phyloP scores from a whole-genome alignment of 2,888 invertebrate genomes.

The Corbicula japonica region DNA sequence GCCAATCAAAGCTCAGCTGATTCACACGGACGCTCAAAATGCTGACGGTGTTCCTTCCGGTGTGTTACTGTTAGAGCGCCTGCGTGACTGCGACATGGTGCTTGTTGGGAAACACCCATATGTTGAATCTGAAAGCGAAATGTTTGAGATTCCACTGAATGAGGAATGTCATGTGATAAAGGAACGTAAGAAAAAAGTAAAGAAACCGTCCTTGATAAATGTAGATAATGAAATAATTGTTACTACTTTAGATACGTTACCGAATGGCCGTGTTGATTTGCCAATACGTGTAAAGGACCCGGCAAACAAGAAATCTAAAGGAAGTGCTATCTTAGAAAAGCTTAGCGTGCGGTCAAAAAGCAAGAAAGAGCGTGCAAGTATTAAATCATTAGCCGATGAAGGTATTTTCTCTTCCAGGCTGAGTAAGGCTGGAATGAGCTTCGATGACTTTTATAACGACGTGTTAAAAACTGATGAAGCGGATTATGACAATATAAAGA shows the following conservation, averaged over 20 bases:
- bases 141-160: slow-evolving; percentile 69
- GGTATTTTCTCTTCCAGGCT: slow-evolving; percentile 82
- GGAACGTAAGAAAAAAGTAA: slow-evolving; percentile 62
- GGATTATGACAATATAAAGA: slow-evolving; percentile 25
- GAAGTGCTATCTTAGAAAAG: slow-evolving; percentile 77
- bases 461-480: slow-evolving; percentile 1
- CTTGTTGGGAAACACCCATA: slow-evolving; percentile 67
- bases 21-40: slow-evolving; percentile 69
- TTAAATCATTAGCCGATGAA: slow-evolving; percentile 78
- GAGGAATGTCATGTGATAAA: slow-evolving; percentile 67
- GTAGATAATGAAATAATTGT: slow-evolving; percentile 36
- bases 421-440: slow-evolving; percentile 74
- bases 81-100: slow-evolving; percentile 74
- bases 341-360: slow-evolving; percentile 77
- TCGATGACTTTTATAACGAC: slow-evolving; percentile 69
- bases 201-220: slow-evolving; percentile 31
- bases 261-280: slow-evolving; percentile 65
- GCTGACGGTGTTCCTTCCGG: slow-evolving; percentile 68
- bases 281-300: slow-evolving; percentile 76
- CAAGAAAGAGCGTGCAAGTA: slow-evolving; percentile 79
- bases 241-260: neutral
- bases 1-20: slow-evolving; percentile 80
- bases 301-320: slow-evolving; percentile 73
- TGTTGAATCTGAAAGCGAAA: slow-evolving; percentile 58
- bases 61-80: slow-evolving; percentile 75